Evolutionary conservation across 2,113 vertebrate species (phyloP).

Genomic region (Lontra canadensis): DNA sequence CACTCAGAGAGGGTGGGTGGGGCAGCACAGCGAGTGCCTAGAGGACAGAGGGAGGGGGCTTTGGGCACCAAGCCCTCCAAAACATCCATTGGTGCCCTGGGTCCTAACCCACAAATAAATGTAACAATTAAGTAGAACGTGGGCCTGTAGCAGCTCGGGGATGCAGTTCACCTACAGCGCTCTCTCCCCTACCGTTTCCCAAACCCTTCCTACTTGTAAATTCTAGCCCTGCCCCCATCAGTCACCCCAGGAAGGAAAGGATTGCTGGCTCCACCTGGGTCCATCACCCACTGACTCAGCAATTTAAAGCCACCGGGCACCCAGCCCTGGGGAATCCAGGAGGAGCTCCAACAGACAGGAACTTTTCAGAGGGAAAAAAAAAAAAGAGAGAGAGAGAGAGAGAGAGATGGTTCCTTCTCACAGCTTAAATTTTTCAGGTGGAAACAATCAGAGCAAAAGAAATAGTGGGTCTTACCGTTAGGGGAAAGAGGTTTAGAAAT

Average conservation of each 20-base stretch:
- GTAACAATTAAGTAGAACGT: not conserved
- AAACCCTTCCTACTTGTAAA: rapidly evolving
- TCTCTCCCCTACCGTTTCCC: not conserved
- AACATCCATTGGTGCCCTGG: not conserved
- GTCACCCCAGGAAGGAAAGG: not conserved
- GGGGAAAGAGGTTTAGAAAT: not conserved
- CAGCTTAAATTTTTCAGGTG: not conserved
- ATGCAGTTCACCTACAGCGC: rapidly evolving
- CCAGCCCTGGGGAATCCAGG: rapidly evolving
- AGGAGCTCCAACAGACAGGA: rapidly evolving
- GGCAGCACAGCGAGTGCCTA: rapidly evolving
- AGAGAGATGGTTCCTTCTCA: not conserved
- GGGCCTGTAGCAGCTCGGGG: rapidly evolving
- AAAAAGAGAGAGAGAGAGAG: not conserved
- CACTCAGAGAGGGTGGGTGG: rapidly evolving
- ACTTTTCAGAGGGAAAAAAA: not conserved
- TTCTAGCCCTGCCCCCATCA: rapidly evolving
- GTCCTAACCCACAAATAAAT: not conserved
- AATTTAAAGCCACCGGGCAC: not conserved
- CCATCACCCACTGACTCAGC: rapidly evolving
- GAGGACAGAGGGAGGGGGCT: rapidly evolving
- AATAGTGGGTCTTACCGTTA: not conserved
- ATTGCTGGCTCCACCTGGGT: rapidly evolving
- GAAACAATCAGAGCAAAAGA: not conserved
- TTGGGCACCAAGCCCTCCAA: too few relatives aligned